These are phyloP conservation scores for Euplagia quadripunctaria DNA, from an alignment of 2,888 invertebrate genomes.

Conservation along the genomic window DNA sequence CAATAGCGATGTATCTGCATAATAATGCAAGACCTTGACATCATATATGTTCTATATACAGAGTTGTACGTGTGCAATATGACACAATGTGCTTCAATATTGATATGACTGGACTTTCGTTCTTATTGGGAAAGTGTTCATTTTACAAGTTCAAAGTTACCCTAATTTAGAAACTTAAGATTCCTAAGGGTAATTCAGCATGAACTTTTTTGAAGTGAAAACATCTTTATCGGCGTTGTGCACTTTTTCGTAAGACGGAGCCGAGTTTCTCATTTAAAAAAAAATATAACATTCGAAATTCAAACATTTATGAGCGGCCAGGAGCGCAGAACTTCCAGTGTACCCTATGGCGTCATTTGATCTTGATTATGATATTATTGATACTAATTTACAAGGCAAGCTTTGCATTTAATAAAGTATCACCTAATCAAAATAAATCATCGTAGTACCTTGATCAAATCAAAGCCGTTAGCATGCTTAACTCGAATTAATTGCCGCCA, in stretches of 20 bases:
- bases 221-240: too few relatives aligned
- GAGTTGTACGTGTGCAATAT: constrained; percentile 21
- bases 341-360: too few relatives aligned
- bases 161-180: neutral
- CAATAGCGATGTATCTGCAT: constrained; percentile 41
- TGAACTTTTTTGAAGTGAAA: too few relatives aligned
- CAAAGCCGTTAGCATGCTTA: constrained; percentile 22
- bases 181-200: neutral
- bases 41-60: constrained; percentile 10
- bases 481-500: constrained; percentile 25
- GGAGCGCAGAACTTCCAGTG: too few relatives aligned
- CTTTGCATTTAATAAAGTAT: neutral
- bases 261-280: too few relatives aligned
- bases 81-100: constrained; percentile 25
- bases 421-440: constrained; percentile 15
- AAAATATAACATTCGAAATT: too few relatives aligned
- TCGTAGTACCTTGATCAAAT: constrained; percentile 11
- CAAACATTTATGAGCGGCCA: too few relatives aligned
- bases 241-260: too few relatives aligned
- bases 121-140: neutral
- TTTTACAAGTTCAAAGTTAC: neutral
- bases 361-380: neutral
- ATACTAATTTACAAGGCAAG: neutral
- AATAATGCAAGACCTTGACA: constrained; percentile 48
- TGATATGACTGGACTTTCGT: neutral